These are phyloP conservation scores for Gobiocypris rarus DNA, from an alignment of 2,113 vertebrate genomes.

Conservation along the genomic window DNA sequence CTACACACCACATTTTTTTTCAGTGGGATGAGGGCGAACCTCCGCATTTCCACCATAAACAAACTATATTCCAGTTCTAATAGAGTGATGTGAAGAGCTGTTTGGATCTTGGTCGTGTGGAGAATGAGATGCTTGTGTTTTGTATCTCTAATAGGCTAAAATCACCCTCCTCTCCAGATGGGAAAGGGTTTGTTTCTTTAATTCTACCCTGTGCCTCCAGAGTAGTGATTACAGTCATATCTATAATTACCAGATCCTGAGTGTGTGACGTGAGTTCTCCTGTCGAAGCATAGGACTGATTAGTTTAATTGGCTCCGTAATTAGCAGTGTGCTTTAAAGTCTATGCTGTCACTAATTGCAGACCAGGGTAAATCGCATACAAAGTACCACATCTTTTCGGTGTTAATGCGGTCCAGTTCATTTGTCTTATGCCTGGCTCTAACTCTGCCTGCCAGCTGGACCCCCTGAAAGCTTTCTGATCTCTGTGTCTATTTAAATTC, in stretches of 20 bases:
- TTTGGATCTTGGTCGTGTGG: not conserved
- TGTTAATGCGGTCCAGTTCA: conserved; percentile 7
- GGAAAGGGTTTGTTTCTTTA: conserved; percentile 41
- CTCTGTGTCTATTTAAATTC: not conserved
- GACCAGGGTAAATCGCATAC: conserved; percentile 41
- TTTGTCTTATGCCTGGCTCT: conserved; percentile 7
- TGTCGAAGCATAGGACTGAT: conserved; percentile 53
- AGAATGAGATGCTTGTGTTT: conserved; percentile 44
- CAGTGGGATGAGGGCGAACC: not conserved
- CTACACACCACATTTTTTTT: too few relatives aligned
- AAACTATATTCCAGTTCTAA: not conserved
- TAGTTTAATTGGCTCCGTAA: conserved; percentile 57
- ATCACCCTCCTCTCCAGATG: conserved; percentile 41
- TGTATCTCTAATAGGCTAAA: conserved; percentile 39
- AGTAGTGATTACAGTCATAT: conserved; percentile 53
- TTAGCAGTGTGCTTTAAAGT: conserved; percentile 48
- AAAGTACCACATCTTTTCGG: conserved; percentile 11
- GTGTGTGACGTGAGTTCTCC: conserved; percentile 48
- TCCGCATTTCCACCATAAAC: not conserved
- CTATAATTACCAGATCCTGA: conserved; percentile 57
- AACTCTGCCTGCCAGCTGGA: conserved; percentile 27
- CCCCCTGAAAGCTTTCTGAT: conserved; percentile 8
- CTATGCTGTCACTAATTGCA: conserved; percentile 48
- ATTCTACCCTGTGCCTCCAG: conserved; percentile 39
- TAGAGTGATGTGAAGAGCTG: conserved; percentile 5